A percentile compares a stretch with the other conserved stretches of the same genome.
Conservation (phyloP, 1,140 invertebrate species). For the Microvelia longipes region DNA sequence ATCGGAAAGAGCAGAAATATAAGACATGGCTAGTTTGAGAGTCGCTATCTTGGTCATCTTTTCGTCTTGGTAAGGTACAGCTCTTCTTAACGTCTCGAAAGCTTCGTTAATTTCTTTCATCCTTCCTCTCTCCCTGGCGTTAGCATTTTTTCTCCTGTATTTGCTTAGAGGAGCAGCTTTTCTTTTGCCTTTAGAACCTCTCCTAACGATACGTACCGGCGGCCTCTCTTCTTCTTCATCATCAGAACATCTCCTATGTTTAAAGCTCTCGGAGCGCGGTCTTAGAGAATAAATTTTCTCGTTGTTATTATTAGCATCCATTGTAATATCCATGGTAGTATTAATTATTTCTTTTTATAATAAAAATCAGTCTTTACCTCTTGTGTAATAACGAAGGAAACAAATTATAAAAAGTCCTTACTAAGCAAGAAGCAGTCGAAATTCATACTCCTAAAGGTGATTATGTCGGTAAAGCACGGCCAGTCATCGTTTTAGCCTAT, state of each 20-base stretch:
- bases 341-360: not conserved
- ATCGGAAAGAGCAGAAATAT: slow-evolving; percentile 51
- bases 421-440: not conserved
- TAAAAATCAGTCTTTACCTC: too few species aligned
- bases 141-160: slow-evolving; percentile 75
- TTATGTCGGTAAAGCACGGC: not conserved
- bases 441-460: not conserved
- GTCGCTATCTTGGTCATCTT: slow-evolving; percentile 82
- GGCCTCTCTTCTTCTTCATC: slow-evolving; percentile 20
- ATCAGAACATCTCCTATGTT: slow-evolving; percentile 12
- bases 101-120: slow-evolving; percentile 81
- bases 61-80: slow-evolving; percentile 46
- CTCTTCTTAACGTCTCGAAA: slow-evolving; percentile 59
- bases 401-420: not conserved
- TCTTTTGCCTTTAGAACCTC: slow-evolving; percentile 34
- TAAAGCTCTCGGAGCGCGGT: slow-evolving; percentile 16
- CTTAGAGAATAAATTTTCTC: slow-evolving; percentile 23
- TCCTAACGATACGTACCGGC: slow-evolving; percentile 14
- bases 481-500: not conserved
- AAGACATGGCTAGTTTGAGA: slow-evolving; percentile 69
- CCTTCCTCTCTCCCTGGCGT: slow-evolving; percentile 64
- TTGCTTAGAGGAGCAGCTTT: slow-evolving; percentile 72
- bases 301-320: slow-evolving; percentile 17
- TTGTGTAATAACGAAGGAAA: too few species aligned
- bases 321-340: not conserved